phyloP scores from a whole-genome alignment of 2,113 vertebrate genomes.

The Dasyurus viverrinus region DNA sequence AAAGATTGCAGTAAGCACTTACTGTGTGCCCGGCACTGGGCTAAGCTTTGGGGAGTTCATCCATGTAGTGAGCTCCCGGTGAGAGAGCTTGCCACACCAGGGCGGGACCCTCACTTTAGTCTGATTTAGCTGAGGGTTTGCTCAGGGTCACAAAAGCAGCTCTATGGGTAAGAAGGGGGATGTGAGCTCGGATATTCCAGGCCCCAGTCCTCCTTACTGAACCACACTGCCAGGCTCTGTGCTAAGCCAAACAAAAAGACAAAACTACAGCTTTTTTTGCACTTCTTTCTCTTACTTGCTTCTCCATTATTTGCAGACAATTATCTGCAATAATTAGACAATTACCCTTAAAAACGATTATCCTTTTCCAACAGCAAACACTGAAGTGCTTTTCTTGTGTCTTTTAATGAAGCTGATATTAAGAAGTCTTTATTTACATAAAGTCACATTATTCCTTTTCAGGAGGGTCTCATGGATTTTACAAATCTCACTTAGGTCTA shows the following conservation, averaged over 20 bases:
- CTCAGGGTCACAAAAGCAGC: too few relatives aligned
- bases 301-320: conserved; percentile 55
- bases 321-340: conserved; percentile 69
- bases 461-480: conserved; percentile 35
- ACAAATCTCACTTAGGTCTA: conserved; percentile 8
- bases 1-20: too few relatives aligned
- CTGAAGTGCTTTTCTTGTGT: conserved; percentile 66
- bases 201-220: not conserved
- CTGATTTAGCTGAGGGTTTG: not conserved
- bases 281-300: conserved; percentile 30
- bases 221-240: not conserved
- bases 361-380: conserved; percentile 60
- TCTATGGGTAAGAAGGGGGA: not conserved
- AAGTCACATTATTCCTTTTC: conserved; percentile 50
- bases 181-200: not conserved
- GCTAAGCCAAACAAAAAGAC: not conserved
- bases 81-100: not conserved
- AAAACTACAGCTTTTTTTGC: not conserved
- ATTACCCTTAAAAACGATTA: conserved; percentile 70
- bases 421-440: conserved; percentile 67
- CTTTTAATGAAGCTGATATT: conserved; percentile 64
- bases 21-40: too few relatives aligned
- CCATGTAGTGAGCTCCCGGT: not conserved
- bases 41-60: not conserved
- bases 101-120: not conserved